phyloP scores from a whole-genome alignment of 1,140 invertebrate genomes.

The Drosophila nigrodunni region DNA sequence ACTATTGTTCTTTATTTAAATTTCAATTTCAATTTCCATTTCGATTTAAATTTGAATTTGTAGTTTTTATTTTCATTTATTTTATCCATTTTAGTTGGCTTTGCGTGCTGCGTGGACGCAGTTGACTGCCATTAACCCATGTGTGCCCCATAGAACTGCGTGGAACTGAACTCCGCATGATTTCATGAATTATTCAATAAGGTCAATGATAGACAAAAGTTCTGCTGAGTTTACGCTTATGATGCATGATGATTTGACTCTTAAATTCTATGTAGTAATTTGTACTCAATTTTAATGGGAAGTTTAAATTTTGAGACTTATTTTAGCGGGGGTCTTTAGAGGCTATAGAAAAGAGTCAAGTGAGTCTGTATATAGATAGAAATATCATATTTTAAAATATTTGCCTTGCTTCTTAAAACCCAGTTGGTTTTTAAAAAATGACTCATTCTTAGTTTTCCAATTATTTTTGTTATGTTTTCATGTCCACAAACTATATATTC shows the following conservation, averaged over 20 bases:
- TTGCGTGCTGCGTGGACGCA: slow-evolving; percentile 71
- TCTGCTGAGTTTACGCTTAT: slow-evolving; percentile 27
- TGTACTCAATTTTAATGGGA: slow-evolving; percentile 24
- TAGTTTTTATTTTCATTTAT: no score
- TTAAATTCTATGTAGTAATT: slow-evolving; percentile 24
- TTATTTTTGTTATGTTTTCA: background rate
- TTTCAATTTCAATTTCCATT: slow-evolving; percentile 39
- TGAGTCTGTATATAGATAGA: no score
- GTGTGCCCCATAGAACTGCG: slow-evolving; percentile 24
- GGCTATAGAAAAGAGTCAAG: no score
- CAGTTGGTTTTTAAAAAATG: background rate
- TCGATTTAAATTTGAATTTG: slow-evolving; percentile 33
- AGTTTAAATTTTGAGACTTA: slow-evolving; percentile 4
- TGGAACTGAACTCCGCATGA: slow-evolving; percentile 4
- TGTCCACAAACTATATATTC: background rate
- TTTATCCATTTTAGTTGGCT: slow-evolving; percentile 45
- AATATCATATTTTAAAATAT: no score
- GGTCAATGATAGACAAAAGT: slow-evolving; percentile 56
- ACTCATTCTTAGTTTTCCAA: background rate
- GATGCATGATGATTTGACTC: slow-evolving; percentile 60
- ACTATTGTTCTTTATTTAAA: slow-evolving; percentile 76
- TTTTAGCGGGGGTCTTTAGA: no score
- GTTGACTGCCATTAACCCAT: slow-evolving; percentile 70
- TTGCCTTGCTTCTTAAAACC: no score
- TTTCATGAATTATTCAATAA: slow-evolving; percentile 78